A percentile compares a stretch with the other conserved stretches of the same genome.
These are phyloP conservation scores for Arnoldichthys spilopterus DNA, from an alignment of 2,797 vertebrate genomes.

Conservation along the genomic window DNA sequence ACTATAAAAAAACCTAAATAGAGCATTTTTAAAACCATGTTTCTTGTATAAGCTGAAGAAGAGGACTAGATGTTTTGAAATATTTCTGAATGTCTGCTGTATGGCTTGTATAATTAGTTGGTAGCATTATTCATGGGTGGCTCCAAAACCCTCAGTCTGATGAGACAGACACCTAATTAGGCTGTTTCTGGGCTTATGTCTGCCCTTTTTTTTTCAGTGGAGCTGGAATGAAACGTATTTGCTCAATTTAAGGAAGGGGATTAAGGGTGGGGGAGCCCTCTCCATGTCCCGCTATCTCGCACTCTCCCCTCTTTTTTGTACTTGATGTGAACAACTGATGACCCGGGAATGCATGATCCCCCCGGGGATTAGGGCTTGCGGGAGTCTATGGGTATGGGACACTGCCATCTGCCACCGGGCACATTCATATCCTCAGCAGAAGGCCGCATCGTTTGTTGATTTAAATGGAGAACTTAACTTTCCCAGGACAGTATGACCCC, in stretches of 20 bases:
- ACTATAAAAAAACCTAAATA: conserved; percentile 15
- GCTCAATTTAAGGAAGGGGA: conserved; percentile 55
- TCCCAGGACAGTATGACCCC: conserved; percentile 70
- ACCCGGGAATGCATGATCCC: conserved; percentile 61
- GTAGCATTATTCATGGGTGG: conserved; percentile 44
- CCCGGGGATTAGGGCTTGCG: conserved; percentile 59
- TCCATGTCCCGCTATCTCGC: conserved; percentile 34
- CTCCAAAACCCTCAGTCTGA: conserved; percentile 40
- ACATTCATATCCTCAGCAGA: conserved; percentile 66
- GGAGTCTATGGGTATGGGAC: conserved; percentile 63
- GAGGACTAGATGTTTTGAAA: not conserved
- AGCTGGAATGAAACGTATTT: conserved; percentile 56
- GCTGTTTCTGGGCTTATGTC: conserved; percentile 43
- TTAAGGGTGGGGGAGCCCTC: conserved; percentile 44
- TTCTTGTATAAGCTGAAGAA: conserved; percentile 1
- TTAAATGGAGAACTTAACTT: conserved; percentile 68
- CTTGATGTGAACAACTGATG: conserved; percentile 66
- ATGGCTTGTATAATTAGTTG: conserved; percentile 26
- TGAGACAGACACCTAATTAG: conserved; percentile 58
- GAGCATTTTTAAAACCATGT: conserved; percentile 13
- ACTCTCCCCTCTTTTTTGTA: conserved; percentile 44
- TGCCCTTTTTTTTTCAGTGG: conserved; percentile 36
- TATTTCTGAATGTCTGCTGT: not conserved
- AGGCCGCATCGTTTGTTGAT: conserved; percentile 66
- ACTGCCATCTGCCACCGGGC: conserved; percentile 66